Evolutionary conservation across 2,113 vertebrate genomes (phyloP).

Genomic region (Dicentrarchus labrax): DNA sequence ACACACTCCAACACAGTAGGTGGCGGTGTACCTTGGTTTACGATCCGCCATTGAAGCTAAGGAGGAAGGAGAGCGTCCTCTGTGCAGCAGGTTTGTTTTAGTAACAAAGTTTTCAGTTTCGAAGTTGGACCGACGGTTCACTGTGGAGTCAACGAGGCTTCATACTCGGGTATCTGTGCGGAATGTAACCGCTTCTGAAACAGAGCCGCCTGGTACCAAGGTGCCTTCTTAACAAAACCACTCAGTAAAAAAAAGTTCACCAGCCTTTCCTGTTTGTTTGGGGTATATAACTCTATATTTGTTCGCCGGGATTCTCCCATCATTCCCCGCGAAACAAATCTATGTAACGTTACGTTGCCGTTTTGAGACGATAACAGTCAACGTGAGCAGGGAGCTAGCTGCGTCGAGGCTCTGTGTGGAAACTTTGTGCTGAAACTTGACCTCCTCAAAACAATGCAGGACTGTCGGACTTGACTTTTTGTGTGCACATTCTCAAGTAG

Average conservation of each 20-base stretch:
- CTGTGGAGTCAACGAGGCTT: not conserved
- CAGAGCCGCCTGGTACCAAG: not conserved
- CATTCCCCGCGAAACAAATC: not conserved
- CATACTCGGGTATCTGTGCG: not conserved
- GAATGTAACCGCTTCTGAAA: not conserved
- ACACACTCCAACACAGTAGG: constrained; percentile 10
- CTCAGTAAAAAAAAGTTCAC: constrained; percentile 15
- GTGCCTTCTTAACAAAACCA: not conserved
- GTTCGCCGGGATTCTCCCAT: not conserved
- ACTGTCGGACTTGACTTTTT: not conserved
- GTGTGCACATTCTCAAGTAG: not conserved
- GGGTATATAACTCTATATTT: not conserved
- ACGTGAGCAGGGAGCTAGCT: not conserved
- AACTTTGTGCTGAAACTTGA: not conserved
- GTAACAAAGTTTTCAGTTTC: not conserved
- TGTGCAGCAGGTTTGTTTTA: not conserved
- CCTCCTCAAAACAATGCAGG: not conserved
- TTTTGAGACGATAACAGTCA: constrained; percentile 1
- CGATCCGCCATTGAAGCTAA: not conserved
- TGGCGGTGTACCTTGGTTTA: not conserved
- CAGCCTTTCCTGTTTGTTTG: not conserved
- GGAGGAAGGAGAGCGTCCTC: not conserved
- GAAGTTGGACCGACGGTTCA: not conserved
- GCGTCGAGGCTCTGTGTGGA: not conserved
- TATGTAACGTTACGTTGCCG: not conserved